A percentile compares a stretch with the other conserved stretches of the same genome.
Conservation (phyloP, 1,140 invertebrate species). For the Hetaerina americana region DNA sequence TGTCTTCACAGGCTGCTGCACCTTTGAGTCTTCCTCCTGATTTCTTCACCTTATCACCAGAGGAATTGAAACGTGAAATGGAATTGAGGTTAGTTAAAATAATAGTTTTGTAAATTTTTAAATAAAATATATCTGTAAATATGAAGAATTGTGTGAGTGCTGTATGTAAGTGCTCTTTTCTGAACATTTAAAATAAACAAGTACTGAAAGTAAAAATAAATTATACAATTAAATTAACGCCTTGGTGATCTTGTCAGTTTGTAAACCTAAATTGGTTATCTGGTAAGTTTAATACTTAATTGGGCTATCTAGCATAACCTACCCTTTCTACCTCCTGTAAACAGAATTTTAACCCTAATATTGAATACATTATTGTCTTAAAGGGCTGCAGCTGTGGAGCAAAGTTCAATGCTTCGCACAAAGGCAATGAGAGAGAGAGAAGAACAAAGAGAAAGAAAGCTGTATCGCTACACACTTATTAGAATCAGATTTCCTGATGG, state of each 20-base stretch:
- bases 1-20: slow-evolving; percentile 55
- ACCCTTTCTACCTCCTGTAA: too few relatives aligned
- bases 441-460: slow-evolving; percentile 57
- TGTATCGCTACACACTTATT: slow-evolving; percentile 75
- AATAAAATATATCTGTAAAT: too few relatives aligned
- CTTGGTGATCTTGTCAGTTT: too few relatives aligned
- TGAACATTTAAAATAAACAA: neutral
- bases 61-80: slow-evolving; percentile 77
- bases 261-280: too few relatives aligned
- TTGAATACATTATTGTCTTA: slow-evolving; percentile 16
- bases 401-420: slow-evolving; percentile 66
- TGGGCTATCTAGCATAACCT: too few relatives aligned
- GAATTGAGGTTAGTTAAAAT: slow-evolving; percentile 52
- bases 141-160: too few relatives aligned
- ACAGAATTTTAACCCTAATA: slow-evolving; percentile 10
- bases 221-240: neutral
- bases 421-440: slow-evolving; percentile 87
- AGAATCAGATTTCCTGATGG: slow-evolving; percentile 79
- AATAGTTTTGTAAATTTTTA: too few relatives aligned
- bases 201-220: neutral
- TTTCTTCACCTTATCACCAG: slow-evolving; percentile 63
- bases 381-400: slow-evolving; percentile 65
- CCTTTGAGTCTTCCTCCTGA: slow-evolving; percentile 60
- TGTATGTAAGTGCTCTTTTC: too few relatives aligned
- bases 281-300: too few relatives aligned